These are phyloP conservation scores for Odontamblyopus rebecca DNA, from an alignment of 2,797 vertebrate genomes.

Conservation along the genomic window DNA sequence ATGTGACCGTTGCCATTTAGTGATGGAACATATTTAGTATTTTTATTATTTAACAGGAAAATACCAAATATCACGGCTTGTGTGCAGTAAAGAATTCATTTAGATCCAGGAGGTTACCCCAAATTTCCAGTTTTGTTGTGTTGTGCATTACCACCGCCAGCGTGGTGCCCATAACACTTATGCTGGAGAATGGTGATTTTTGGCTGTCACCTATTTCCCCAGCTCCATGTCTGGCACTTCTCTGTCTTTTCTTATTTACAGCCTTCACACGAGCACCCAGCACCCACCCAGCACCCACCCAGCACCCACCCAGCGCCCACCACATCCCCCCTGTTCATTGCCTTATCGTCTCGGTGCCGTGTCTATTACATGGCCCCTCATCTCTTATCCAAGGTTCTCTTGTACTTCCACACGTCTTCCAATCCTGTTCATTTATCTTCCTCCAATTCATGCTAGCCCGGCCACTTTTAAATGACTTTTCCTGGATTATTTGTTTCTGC, in stretches of 20 bases:
- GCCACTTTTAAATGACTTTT: conserved; percentile 19
- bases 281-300: conserved; percentile 4
- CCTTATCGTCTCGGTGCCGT: conserved; percentile 46
- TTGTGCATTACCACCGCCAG: no score
- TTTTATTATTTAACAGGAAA: no score
- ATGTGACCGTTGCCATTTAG: no score
- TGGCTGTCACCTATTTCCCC: conserved; percentile 9
- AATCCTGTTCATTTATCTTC: conserved; percentile 39
- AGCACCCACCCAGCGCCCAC: neutral
- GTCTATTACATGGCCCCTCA: conserved; percentile 33
- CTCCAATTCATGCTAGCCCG: conserved; percentile 19
- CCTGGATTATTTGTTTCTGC: conserved; percentile 24
- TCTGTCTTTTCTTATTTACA: conserved; percentile 25
- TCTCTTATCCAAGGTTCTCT: conserved; percentile 40
- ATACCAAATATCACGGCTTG: neutral
- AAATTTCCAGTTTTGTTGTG: neutral
- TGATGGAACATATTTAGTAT: no score
- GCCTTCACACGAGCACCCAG: conserved; percentile 18
- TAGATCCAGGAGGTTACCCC: neutral
- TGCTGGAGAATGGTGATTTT: neutral
- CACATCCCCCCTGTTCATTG: conserved; percentile 20
- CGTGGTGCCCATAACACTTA: no score
- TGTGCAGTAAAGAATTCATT: neutral
- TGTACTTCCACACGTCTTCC: conserved; percentile 22
- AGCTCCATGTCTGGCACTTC: conserved; percentile 21